Conservation (phyloP, 2,113 vertebrate species). For the Tragelaphus strepsiceros region DNA sequence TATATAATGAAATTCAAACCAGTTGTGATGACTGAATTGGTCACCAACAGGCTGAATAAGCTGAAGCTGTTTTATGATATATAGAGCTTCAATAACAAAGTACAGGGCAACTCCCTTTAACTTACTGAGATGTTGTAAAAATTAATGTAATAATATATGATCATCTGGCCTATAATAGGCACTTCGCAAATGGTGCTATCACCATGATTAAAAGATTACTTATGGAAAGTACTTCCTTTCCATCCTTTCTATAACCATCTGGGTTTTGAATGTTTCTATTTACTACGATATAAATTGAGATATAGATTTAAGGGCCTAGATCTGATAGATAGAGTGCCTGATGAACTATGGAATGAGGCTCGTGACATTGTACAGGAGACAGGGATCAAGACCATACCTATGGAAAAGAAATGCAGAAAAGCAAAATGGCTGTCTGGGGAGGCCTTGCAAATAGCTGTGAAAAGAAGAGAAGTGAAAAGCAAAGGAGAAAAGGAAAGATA, state of each 20-base stretch:
- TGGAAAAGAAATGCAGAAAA: no score
- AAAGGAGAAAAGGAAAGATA: no score
- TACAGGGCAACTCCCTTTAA: neutral
- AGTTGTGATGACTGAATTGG: neutral
- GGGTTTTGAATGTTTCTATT: neutral
- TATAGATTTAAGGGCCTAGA: neutral
- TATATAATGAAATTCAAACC: neutral
- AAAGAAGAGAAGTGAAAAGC: no score
- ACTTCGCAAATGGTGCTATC: neutral
- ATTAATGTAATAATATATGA: conserved; percentile 28
- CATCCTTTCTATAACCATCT: neutral
- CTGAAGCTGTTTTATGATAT: neutral
- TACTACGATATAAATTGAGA: neutral
- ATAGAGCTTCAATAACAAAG: neutral
- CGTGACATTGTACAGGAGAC: no score
- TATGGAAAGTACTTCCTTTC: neutral
- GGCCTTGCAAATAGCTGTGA: no score
- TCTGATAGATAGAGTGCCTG: no score
- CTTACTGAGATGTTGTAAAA: neutral
- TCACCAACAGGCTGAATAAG: neutral
- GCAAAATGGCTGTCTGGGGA: no score
- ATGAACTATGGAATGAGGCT: neutral
- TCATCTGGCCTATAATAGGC: neutral
- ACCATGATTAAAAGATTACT: conserved; percentile 29
- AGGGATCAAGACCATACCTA: no score